Base-by-base conservation (phyloP, 2,888 invertebrate genomes). In the Drosophila subquinaria region DNA sequence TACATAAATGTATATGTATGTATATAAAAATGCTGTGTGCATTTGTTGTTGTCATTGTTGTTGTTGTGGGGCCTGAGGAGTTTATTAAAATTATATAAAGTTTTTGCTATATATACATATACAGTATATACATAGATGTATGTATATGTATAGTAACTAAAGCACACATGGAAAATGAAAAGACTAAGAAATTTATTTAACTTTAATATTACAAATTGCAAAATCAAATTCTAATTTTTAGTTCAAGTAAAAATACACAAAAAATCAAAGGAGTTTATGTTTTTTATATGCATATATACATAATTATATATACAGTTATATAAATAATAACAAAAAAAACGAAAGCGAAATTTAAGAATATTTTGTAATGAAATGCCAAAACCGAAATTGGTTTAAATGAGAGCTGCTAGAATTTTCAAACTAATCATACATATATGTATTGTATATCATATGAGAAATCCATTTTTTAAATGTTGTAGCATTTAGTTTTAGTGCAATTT, bases 131-230 rank as follows among this genome's bases (percentile, higher is more conserved):
- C 27, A 47, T 56, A 45, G 63, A 56, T 72, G 56, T 66, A 57
- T 36, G 38, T 47, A 59, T 89, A 84, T 86, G 89, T 84, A 85
- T 85, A 83, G 81, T 76, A 76, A 88, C 83, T 83, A 77, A 84
- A 90, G 90, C 87, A 88, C 88, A 88, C 88, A 81, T 89, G 90
- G 88, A 88, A 88, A 88, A 88, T 88, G 90, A 88, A 90, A 88
- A 88, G 90, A 90, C 90, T 90, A 88, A 87, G 81, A 81, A 83
- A 83, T 76, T 84, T 75, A 79, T 89, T 88, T 84, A 87, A 83
- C 51, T 72, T 73, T 76, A 81, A 79, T 74, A 73, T 81, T 81
- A 63, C 68, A 73, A 40, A 47, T 50, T 56, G 60, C 43, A 83
- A 83, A 85, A 85, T 76, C 71, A 73, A 77, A 79, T 74, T 80